Conservation (phyloP, 2,888 invertebrate genomes). For the Drosophila barbarae region DNA sequence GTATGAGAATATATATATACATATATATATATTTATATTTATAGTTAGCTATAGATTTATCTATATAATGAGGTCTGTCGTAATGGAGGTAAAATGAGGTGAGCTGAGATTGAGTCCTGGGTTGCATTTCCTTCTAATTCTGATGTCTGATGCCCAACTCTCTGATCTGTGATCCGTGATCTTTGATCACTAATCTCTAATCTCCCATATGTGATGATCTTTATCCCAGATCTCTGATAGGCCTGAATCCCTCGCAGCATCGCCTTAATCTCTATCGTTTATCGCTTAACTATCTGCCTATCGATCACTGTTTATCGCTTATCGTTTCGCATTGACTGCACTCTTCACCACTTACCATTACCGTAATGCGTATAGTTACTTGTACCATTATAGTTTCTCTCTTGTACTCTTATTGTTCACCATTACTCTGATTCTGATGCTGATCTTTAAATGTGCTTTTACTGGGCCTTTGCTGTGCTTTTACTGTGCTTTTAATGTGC, state of each 20-base stretch:
- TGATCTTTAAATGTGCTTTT: neutral
- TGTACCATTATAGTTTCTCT: slow-evolving; percentile 32
- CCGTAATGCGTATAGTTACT: slow-evolving; percentile 30
- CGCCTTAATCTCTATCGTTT: slow-evolving; percentile 33
- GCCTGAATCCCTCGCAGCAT: slow-evolving; percentile 51
- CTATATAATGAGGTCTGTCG: slow-evolving; percentile 20
- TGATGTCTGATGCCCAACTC: too few species aligned
- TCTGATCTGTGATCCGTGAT: slow-evolving; percentile 10
- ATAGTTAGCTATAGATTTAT: slow-evolving; percentile 14
- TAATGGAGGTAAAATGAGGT: slow-evolving; percentile 14
- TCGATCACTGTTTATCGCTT: slow-evolving; percentile 31
- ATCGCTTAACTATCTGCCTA: slow-evolving; percentile 30
- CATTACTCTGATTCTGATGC: slow-evolving; percentile 10
- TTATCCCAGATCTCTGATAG: slow-evolving; percentile 24
- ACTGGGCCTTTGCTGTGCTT: neutral
- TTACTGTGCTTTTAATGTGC: neutral
- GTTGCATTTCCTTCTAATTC: neutral
- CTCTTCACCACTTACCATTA: slow-evolving; percentile 7
- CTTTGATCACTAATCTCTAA: neutral
- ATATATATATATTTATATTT: slow-evolving; percentile 16
- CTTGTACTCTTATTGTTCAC: slow-evolving; percentile 36
- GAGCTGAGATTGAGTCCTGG: slow-evolving; percentile 18
- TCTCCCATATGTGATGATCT: neutral
- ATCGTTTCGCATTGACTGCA: slow-evolving; percentile 13
- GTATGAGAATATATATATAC: slow-evolving; percentile 33